Percentiles rank a stretch among this genome's conserved stretches.
These are phyloP conservation scores for Cataglyphis altisquamis DNA, from an alignment of 2,888 invertebrate species.

Conservation along the genomic window DNA sequence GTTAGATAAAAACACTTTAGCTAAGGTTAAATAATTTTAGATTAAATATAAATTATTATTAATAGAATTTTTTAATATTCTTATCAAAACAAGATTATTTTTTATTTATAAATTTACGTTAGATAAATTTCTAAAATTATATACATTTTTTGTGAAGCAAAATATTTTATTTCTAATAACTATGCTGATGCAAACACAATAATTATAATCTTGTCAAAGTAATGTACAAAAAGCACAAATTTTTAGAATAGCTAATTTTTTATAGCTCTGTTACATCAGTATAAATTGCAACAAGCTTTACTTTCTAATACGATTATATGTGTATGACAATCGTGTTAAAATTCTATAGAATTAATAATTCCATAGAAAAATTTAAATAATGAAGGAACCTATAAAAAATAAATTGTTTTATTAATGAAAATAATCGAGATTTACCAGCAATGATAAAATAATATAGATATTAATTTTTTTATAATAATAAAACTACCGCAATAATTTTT, in stretches of 20 bases:
- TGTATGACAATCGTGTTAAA: background rate
- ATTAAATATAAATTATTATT: background rate
- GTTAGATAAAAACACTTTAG: background rate
- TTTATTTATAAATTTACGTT: too few species aligned
- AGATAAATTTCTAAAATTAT: too few species aligned
- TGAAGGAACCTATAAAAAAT: background rate
- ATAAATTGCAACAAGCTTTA: background rate
- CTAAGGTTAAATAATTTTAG: background rate
- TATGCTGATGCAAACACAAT: too few species aligned
- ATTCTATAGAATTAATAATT: background rate
- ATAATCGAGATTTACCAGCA: background rate
- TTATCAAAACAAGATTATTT: too few species aligned
- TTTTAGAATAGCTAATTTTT: background rate
- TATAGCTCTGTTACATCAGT: background rate
- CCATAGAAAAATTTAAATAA: background rate
- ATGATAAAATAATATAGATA: background rate
- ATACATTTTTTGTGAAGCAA: background rate
- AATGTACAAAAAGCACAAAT: background rate
- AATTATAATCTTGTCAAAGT: background rate
- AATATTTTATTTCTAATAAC: background rate
- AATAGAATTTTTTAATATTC: background rate
- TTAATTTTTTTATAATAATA: background rate
- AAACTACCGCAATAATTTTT: background rate
- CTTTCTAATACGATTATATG: background rate
- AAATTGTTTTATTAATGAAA: background rate